Base-by-base conservation (phyloP, 1,140 invertebrate genomes). In the Chlorops oryzae region DNA sequence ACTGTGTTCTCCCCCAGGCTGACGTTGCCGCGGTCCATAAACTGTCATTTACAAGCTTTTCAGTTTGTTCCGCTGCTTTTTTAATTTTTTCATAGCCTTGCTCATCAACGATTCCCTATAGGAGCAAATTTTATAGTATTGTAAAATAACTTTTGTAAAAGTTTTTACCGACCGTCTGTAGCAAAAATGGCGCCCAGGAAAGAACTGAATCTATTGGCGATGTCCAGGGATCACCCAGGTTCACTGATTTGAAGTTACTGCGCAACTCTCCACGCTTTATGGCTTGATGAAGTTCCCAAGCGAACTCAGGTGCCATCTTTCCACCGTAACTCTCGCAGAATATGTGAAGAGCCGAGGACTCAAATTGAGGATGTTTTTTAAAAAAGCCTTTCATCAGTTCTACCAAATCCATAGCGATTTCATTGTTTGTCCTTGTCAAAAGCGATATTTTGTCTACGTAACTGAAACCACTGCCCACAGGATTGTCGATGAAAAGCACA, bases 321-420 rank as follows among this genome's bases (percentile, higher is more conserved):
- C 89, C 91, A 21, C 90, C 90, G 70, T 94, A 94, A 1, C 88
- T 92, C 66, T 94, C 87, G 23, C 83, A 86, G 55, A 86, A 86
- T 41, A 94, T 89, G 58, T 90, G 93, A n/a, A 90, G 77, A 1
- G 88, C 85, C 5, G 84, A 78, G 5, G 69, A 75, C 61, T 81
- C 76, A 62, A 90, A 90, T 58, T 85, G 76, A 0, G 84, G 80
- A 56, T 84, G 65, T 27, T 74, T 63, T 12, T 75, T 59, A 40
- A 83, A 81, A 59, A 92, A 85, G 4, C 76, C 75, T 63, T 75
- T 77, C 59, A 92, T 78, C n/a, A 90, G 74, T 32, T 77, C 75
- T 0, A 92, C 74, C 51, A 95, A 81, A 75, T 95, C 90, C 28
- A 71, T 42, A 2, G 86, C 88, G 34, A 92, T 91, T 75, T 88